A percentile compares a stretch with the other conserved stretches of the same genome.
phyloP scores from a whole-genome alignment of 2,113 vertebrate genomes.

The Himantopus leucocephalus region DNA sequence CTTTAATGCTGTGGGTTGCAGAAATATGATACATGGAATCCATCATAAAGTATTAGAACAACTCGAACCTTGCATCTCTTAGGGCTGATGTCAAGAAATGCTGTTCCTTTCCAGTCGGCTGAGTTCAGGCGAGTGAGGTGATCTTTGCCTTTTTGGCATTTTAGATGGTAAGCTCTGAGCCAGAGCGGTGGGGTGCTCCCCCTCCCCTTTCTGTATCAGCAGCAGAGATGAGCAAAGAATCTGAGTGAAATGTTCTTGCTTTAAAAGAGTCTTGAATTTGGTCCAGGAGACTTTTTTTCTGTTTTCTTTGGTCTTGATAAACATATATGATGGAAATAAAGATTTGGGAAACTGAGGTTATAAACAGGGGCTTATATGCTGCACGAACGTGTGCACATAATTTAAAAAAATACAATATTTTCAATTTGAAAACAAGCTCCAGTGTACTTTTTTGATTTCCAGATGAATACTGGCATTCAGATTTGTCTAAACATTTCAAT shows the following conservation, averaged over 20 bases:
- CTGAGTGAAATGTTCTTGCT: neutral
- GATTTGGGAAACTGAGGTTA: neutral
- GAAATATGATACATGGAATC: neutral
- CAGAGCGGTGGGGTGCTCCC: neutral
- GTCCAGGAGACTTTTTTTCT: neutral
- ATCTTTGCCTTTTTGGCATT: neutral
- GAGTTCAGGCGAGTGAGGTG: neutral
- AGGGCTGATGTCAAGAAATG: neutral
- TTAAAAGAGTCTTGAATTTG: neutral
- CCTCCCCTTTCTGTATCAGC: neutral
- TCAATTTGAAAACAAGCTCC: neutral
- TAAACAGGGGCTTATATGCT: neutral
- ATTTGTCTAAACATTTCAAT: neutral
- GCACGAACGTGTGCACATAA: neutral
- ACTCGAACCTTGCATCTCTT: neutral
- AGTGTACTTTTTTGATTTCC: neutral
- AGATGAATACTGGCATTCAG: neutral
- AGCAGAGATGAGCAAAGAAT: neutral
- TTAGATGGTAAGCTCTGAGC: neutral
- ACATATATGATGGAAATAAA: neutral
- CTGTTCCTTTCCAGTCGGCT: neutral
- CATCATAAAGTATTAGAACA: neutral
- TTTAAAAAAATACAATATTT: neutral
- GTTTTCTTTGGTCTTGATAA: neutral
- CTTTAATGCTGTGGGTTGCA: neutral